Percentiles rank a stretch among this genome's conserved stretches.
Conservation (phyloP, 2,888 invertebrate genomes). For the Epinotia ramella region DNA sequence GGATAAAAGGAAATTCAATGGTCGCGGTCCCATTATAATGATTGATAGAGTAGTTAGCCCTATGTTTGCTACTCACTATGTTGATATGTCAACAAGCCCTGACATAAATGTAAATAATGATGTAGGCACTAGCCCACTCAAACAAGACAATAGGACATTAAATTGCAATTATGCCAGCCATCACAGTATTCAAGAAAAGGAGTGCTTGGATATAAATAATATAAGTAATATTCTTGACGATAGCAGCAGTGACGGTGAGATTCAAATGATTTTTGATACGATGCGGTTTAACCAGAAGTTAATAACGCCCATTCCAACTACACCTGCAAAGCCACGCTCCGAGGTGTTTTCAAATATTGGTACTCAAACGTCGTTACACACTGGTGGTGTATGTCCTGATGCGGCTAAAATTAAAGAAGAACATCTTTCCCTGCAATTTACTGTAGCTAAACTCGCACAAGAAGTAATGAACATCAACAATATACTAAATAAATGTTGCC, state of each 20-base stretch:
- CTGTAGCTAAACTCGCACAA: conserved; percentile 52
- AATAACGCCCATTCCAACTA: conserved; percentile 69
- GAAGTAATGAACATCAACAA: conserved; percentile 55
- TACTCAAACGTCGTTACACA: conserved; percentile 24
- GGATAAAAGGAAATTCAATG: not conserved
- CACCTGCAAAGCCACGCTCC: conserved; percentile 56
- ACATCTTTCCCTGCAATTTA: conserved; percentile 53
- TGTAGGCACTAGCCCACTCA: conserved; percentile 47
- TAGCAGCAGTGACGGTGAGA: conserved; percentile 61
- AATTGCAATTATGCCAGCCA: conserved; percentile 6
- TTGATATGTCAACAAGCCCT: conserved; percentile 53
- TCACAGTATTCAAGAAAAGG: conserved; percentile 50
- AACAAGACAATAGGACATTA: conserved; percentile 1
- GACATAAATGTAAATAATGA: conserved; percentile 30
- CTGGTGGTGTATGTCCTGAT: conserved; percentile 50
- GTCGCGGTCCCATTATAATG: conserved; percentile 38
- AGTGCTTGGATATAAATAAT: conserved; percentile 63
- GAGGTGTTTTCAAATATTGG: conserved; percentile 24
- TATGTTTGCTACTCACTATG: conserved; percentile 46
- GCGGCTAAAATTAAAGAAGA: conserved; percentile 55
- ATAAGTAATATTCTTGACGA: conserved; percentile 56
- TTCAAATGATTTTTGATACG: conserved; percentile 66
- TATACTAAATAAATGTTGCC: conserved; percentile 48
- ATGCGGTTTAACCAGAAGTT: conserved; percentile 62
- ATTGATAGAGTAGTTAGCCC: conserved; percentile 55